Evolutionary conservation across 1,140 invertebrate genomes (phyloP).

Genomic region (Panagrolaimus sp.): DNA sequence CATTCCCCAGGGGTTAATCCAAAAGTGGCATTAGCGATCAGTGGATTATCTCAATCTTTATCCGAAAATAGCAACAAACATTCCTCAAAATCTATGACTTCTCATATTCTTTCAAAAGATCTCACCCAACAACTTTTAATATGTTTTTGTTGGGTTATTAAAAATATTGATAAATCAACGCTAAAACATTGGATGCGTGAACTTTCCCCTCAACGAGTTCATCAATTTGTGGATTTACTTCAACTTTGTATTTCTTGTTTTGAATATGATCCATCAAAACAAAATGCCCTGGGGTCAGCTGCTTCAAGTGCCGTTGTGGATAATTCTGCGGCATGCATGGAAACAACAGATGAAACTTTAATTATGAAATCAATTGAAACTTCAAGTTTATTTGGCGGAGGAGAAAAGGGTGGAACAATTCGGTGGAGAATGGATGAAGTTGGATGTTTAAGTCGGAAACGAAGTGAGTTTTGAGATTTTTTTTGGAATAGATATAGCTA

Average conservation of each 20-base stretch:
- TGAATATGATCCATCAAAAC: conserved; percentile 71
- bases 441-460: neutral
- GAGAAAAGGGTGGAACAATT: neutral
- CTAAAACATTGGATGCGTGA: conserved; percentile 76
- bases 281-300: neutral
- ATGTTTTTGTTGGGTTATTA: conserved; percentile 84
- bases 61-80: neutral
- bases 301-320: neutral
- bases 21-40: conserved; percentile 66
- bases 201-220: conserved; percentile 69
- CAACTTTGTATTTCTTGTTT: conserved; percentile 80
- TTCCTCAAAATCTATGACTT: neutral
- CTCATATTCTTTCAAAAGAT: neutral
- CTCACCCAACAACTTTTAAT: conserved; percentile 69
- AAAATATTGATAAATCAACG: conserved; percentile 72
- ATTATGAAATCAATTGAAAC: conserved; percentile 1
- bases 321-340: neutral
- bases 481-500: neutral
- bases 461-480: neutral
- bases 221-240: conserved; percentile 76
- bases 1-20: conserved; percentile 66
- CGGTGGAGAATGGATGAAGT: conserved; percentile 7
- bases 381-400: neutral
- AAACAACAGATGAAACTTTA: neutral
- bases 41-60: neutral